These are phyloP conservation scores for Stigmatopora argus DNA, from an alignment of 2,113 vertebrate species.

Conservation along the genomic window DNA sequence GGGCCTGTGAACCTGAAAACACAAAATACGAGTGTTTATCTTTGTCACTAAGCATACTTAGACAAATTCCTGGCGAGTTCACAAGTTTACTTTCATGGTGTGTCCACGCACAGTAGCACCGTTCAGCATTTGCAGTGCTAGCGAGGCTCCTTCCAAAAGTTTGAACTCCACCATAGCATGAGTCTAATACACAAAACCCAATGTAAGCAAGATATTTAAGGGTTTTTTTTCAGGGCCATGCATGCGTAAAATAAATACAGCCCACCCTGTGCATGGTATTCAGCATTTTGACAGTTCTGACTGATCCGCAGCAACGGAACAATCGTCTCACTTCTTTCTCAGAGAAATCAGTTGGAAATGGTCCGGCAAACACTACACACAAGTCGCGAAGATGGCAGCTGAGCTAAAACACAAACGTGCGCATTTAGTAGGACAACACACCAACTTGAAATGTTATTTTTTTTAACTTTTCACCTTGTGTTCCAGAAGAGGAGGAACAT, in stretches of 20 bases:
- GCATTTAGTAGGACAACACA: neutral
- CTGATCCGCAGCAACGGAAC: constrained; percentile 74
- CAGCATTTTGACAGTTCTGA: constrained; percentile 69
- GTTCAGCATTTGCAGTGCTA: constrained; percentile 75
- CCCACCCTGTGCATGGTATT: constrained; percentile 67
- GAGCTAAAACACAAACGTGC: constrained; percentile 53
- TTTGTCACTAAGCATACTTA: neutral
- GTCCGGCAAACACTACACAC: constrained; percentile 80
- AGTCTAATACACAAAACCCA: constrained; percentile 57
- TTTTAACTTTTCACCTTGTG: constrained; percentile 24
- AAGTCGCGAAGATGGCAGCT: constrained; percentile 68
- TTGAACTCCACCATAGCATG: constrained; percentile 76
- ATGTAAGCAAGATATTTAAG: neutral
- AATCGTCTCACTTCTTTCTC: constrained; percentile 66
- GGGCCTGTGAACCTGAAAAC: constrained; percentile 77
- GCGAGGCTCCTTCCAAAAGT: constrained; percentile 78
- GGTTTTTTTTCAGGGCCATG: neutral
- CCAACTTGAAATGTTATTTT: neutral
- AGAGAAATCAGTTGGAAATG: constrained; percentile 68
- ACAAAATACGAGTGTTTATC: neutral
- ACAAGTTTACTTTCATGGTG: constrained; percentile 46
- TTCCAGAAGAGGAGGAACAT: constrained; percentile 34
- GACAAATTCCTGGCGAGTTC: neutral
- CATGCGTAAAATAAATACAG: neutral
- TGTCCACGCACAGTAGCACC: constrained; percentile 45